These are phyloP conservation scores for Numenius arquata DNA, from an alignment of 2,113 vertebrate species.

Conservation along the genomic window DNA sequence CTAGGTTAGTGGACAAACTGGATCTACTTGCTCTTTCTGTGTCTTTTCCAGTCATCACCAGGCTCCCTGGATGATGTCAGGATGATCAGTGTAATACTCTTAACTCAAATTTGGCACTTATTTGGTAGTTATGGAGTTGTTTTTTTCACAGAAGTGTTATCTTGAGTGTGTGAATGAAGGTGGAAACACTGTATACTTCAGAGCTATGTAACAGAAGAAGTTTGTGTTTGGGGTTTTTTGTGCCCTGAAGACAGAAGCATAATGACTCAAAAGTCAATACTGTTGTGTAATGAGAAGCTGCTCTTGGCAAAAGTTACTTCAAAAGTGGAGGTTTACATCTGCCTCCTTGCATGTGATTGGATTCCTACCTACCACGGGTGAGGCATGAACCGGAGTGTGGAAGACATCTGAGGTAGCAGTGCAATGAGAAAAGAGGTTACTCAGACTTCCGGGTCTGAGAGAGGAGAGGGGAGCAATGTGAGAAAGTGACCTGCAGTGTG, in stretches of 20 bases:
- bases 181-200: background rate
- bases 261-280: background rate
- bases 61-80: background rate
- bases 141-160: background rate
- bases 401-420: background rate
- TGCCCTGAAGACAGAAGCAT: background rate
- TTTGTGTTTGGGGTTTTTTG: background rate
- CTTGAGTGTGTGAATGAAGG: background rate
- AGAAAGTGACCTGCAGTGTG: background rate
- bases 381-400: background rate
- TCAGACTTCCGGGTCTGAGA: background rate
- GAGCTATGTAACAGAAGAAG: background rate
- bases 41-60: background rate
- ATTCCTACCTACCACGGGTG: background rate
- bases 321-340: background rate
- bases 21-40: background rate
- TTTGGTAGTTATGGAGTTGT: background rate
- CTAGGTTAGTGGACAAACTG: background rate
- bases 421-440: background rate
- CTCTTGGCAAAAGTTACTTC: background rate
- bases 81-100: background rate
- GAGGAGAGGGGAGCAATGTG: background rate
- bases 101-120: background rate
- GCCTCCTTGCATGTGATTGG: background rate
- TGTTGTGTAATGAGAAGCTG: background rate